Base-by-base conservation (phyloP, 1,140 invertebrate genomes). In the Pachyrhynchus sulphureomaculatus region DNA sequence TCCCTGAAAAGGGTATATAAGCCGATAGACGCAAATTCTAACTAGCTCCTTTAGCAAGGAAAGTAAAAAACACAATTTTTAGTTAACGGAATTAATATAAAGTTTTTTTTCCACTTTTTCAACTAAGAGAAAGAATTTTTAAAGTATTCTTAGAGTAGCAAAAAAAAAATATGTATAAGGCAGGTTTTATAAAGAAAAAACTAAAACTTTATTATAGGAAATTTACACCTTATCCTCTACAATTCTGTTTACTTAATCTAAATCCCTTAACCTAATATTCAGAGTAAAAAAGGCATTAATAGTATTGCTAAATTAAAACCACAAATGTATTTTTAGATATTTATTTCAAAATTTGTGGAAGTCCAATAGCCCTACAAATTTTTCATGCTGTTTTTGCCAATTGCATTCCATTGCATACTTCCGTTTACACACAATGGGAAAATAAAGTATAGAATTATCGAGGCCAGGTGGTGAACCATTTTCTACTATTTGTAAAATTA, bases 271-370 rank as follows among this genome's bases (percentile, higher is more conserved):
- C 58, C 58, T 61, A 61, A 53, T 45, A 53, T 61, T 51, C 58
- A 53, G 49, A 61, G 58, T 61, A 53, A 61, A 61, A 59, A 59
- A 61, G 34, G 36, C 37, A 10, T 52, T 23, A 23, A 44, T 23
- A 51, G 20, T 51, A 51, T 59, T 20, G 56, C 58, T 61, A 61
- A 61, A 61, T 52, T 44, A 61, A 61, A 61, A 61, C 58, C 48
- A 61, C 48, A 13, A 23, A 21, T 49, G 24, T 61, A 64, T 73
- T 72, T 70, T 70, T 68, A 73, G 66, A 71, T 74, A 73, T 76
- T 76, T 76, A 76, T 76, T 75, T 76, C 68, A 75, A 76, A 76
- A 76, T 75, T 72, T 72, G 73, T 76, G 75, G 75, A 76, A 76
- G 73, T 76, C 75, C 75, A 75, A 70, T 75, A 76, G 74, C 75